Evolutionary conservation across 2,113 vertebrate genomes (phyloP).

Genomic region (Ophthalmolycus amberensis): DNA sequence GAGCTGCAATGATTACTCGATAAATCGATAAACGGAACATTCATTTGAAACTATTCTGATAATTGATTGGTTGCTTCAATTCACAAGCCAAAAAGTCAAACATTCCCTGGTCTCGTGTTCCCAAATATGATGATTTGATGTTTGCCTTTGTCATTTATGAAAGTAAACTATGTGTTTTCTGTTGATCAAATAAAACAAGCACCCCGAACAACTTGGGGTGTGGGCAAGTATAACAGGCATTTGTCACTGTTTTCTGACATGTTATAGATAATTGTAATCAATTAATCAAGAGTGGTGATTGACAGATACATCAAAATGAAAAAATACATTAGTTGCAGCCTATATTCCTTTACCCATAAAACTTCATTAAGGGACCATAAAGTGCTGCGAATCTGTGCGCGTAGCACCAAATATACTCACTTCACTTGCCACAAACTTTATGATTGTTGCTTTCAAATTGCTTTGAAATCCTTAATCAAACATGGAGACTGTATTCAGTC

Average conservation of each 20-base stretch:
- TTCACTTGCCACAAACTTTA: slow-evolving; percentile 2
- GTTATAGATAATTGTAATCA: neutral
- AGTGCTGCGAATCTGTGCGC: neutral
- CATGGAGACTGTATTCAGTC: slow-evolving; percentile 15
- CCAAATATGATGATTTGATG: neutral
- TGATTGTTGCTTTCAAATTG: slow-evolving; percentile 9
- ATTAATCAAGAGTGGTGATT: neutral
- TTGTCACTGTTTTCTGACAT: neutral
- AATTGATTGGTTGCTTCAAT: neutral
- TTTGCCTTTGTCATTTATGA: neutral
- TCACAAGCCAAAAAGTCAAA: neutral
- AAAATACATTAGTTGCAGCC: neutral
- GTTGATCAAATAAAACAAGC: neutral
- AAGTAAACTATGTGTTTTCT: neutral
- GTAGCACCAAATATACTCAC: neutral
- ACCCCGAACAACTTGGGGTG: neutral
- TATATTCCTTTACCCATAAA: neutral
- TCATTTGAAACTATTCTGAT: neutral
- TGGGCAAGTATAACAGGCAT: neutral
- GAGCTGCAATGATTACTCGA: neutral
- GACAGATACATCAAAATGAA: neutral
- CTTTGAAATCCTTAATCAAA: slow-evolving; percentile 11
- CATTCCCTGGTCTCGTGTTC: neutral
- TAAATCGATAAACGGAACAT: neutral
- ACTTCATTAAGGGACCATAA: neutral